phyloP scores from a whole-genome alignment of 2,797 vertebrate species.

The Natrix natrix region DNA sequence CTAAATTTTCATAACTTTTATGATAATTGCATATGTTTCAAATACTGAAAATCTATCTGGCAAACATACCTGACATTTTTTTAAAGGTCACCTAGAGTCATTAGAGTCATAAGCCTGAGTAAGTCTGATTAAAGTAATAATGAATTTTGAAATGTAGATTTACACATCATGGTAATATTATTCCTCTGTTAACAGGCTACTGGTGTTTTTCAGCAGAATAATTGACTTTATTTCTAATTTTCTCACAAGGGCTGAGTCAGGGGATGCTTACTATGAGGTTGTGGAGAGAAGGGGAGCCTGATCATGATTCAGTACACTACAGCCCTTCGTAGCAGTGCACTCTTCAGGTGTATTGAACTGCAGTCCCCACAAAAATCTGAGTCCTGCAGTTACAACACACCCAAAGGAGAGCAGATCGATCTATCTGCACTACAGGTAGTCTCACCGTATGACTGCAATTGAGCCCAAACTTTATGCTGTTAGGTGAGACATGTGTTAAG shows the following conservation, averaged over 20 bases:
- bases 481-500: background rate
- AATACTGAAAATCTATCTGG: conserved; percentile 39
- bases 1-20: conserved; percentile 38
- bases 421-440: background rate
- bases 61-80: conserved; percentile 51
- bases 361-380: background rate
- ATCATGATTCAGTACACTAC: background rate
- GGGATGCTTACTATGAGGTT: background rate
- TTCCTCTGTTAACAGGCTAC: conserved; percentile 29
- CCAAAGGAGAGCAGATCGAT: background rate
- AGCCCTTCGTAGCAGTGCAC: background rate
- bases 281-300: background rate
- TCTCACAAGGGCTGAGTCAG: conserved; percentile 24
- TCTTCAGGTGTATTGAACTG: background rate
- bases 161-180: conserved; percentile 34
- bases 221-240: conserved; percentile 7
- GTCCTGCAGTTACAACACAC: background rate
- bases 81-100: conserved; percentile 47
- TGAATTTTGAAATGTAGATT: conserved; percentile 37
- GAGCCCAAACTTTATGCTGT: background rate
- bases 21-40: conserved; percentile 43
- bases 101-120: conserved; percentile 39
- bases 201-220: conserved; percentile 1
- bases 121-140: conserved; percentile 49
- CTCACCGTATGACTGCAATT: background rate